Evolutionary conservation across 2,888 invertebrate genomes (phyloP).

Genomic region (Pterobdella sp.): DNA sequence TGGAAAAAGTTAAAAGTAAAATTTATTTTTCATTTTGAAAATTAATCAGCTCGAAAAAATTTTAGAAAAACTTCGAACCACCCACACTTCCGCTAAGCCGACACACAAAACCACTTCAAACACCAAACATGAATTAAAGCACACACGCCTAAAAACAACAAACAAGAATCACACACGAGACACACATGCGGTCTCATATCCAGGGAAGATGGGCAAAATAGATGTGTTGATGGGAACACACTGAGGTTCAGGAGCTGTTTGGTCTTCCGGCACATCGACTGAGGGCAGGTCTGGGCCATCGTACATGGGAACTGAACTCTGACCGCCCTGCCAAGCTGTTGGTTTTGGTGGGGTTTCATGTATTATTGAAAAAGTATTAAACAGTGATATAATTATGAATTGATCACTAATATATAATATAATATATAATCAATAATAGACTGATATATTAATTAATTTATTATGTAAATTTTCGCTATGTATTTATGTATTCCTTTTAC

Average conservation of each 20-base stretch:
- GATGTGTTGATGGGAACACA: slow-evolving; percentile 36
- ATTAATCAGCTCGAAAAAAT: neutral
- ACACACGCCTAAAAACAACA: neutral
- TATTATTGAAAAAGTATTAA: no score
- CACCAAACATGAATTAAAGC: neutral
- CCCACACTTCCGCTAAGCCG: neutral
- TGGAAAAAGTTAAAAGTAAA: neutral
- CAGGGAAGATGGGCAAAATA: slow-evolving; percentile 32
- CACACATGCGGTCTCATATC: slow-evolving; percentile 37
- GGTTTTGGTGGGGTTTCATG: no score
- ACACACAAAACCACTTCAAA: no score
- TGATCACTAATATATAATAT: no score
- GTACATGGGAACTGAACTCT: slow-evolving; percentile 37
- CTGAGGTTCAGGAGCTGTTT: slow-evolving; percentile 36
- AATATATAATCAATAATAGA: no score
- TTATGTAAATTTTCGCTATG: no score
- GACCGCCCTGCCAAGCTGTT: slow-evolving; percentile 38
- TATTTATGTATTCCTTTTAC: no score
- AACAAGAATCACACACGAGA: slow-evolving; percentile 15
- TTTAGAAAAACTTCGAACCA: neutral
- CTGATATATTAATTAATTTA: no score
- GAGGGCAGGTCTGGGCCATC: slow-evolving; percentile 39
- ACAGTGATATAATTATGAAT: no score
- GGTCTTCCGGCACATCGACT: slow-evolving; percentile 37
- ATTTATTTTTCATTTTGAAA: neutral